Percentiles rank a stretch among this genome's conserved stretches.
phyloP scores from a whole-genome alignment of 1,140 invertebrate genomes.

The Tyrophagus putrescentiae region DNA sequence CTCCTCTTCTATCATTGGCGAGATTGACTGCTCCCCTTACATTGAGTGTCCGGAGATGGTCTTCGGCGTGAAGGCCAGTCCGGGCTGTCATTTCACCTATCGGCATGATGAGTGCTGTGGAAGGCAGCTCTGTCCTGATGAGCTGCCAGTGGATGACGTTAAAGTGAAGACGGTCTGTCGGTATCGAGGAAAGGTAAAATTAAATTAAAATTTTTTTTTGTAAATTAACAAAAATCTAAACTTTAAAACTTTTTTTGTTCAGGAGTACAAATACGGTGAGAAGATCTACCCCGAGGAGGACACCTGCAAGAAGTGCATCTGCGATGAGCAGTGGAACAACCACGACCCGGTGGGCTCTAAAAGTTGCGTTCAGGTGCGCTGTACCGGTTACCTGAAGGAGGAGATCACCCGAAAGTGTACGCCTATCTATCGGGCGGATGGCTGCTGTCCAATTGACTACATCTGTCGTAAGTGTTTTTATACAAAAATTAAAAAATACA shows the following conservation, averaged over 20 bases:
- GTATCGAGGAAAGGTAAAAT: conserved; percentile 24
- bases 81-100: conserved; percentile 24
- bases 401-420: conserved; percentile 20
- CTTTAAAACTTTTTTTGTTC: too few relatives aligned
- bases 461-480: conserved; percentile 23
- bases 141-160: neutral
- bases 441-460: conserved; percentile 28
- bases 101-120: conserved; percentile 22
- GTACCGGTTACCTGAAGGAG: neutral
- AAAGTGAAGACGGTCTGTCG: conserved; percentile 1
- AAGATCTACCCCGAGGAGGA: conserved; percentile 26
- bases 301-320: conserved; percentile 24
- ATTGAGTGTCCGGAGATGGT: conserved; percentile 24
- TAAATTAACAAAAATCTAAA: too few relatives aligned
- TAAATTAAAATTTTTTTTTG: too few relatives aligned
- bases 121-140: conserved; percentile 1
- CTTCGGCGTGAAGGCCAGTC: conserved; percentile 14
- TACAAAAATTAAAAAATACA: neutral
- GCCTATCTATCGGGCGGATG: conserved; percentile 27
- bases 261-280: conserved; percentile 23
- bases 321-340: conserved; percentile 24
- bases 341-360: conserved; percentile 1
- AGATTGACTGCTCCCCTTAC: conserved; percentile 11
- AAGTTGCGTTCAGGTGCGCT: conserved; percentile 21
- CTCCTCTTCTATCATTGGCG: neutral